Base-by-base conservation (phyloP, 2,888 invertebrate species). In the Eucera pruinosa region DNA sequence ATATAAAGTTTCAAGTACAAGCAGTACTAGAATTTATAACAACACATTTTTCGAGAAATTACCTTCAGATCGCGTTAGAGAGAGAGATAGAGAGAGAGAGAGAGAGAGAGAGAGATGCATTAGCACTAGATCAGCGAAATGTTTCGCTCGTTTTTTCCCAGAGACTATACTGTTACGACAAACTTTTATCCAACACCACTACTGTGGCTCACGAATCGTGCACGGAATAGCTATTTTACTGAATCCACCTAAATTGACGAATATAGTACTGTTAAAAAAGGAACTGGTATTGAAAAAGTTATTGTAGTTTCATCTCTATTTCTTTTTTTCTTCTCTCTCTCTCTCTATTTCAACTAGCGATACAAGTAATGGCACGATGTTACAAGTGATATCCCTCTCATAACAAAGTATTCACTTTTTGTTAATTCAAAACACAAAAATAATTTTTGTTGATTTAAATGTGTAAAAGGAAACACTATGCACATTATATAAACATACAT, bases 101-200 rank as follows among this genome's bases (percentile, higher is more conserved):
- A 33, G 3, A 7, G 7, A 43, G 7, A 33, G 3, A 7, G 7
- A 13, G 23, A 27, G 25, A 61, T 11, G 18, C 25, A 33, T 36
- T 33, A 39, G 39, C 27, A 30, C n/a, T 47, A 27, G 54, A 69
- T 69, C 54, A 64, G 45, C 27, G 27, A 55, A 64, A 70, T 33
- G 54, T 47, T 55, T 9, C 25, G 25, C 43, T 39, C 64, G 54
- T 54, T 64, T 47, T 58, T 69, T 62, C 15, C 60, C 36, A 18
- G 68, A 7, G 52, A 52, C 54, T 55, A 64, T 55, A 70, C 47
- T 18, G 69, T 64, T 70, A 55, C 47, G 64, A 47, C n/a, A 45
- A 55, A 30, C 47, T 45, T 70, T 70, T 55, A 64, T 55, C 54
- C 69, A 47, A 47, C 36, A 25, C 1, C 1, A 2, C 27, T 39